Percentiles rank a stretch among this genome's conserved stretches.
These are phyloP conservation scores for Ophion ventricosus DNA, from an alignment of 2,888 invertebrate genomes.

Conservation along the genomic window DNA sequence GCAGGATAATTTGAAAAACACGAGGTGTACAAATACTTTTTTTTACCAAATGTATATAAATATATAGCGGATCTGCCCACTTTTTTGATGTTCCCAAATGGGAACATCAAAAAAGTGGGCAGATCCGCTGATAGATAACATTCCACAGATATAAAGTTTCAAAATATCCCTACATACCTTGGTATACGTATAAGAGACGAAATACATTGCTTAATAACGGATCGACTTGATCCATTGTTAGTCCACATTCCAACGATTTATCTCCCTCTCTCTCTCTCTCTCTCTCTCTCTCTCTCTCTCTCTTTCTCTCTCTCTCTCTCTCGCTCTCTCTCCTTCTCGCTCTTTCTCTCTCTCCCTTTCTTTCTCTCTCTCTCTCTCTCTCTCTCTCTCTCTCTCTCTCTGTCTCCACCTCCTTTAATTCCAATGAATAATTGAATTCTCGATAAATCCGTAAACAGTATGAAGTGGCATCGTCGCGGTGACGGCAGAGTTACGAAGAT, in stretches of 20 bases:
- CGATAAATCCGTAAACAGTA: constrained; percentile 74
- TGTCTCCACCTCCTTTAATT: neutral
- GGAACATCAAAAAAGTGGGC: neutral
- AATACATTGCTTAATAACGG: constrained; percentile 9
- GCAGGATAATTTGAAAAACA: too few species aligned
- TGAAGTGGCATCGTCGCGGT: neutral
- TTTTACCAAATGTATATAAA: too few species aligned
- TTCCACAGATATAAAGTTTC: neutral
- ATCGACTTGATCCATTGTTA: constrained; percentile 70
- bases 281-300: too few species aligned
- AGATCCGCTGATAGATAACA: neutral
- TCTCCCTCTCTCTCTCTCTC: neutral
- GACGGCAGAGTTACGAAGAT: constrained; percentile 16
- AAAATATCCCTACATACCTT: neutral
- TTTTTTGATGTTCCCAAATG: neutral
- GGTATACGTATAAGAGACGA: neutral
- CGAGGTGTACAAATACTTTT: too few species aligned
- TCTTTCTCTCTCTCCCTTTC: neutral
- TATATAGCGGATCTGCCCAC: too few species aligned
- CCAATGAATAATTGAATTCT: constrained; percentile 73
- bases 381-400: neutral
- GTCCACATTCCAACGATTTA: neutral
- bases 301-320: neutral
- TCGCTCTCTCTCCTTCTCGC: neutral
- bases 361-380: neutral